Evolutionary conservation across 1,140 invertebrate genomes (phyloP).

Genomic region (Venustaconcha ellipsiformis): DNA sequence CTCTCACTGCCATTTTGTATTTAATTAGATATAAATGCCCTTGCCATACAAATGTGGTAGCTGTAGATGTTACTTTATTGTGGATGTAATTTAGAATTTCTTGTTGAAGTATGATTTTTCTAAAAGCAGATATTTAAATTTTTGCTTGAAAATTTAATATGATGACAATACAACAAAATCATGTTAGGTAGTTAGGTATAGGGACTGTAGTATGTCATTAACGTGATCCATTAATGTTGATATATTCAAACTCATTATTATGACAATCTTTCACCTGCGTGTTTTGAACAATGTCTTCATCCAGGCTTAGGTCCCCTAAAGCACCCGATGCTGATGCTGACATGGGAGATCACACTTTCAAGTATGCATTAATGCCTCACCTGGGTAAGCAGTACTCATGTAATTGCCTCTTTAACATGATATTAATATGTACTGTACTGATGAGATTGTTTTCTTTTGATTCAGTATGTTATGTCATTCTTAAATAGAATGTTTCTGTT

Average conservation of each 20-base stretch:
- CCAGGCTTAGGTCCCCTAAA: conserved; percentile 70
- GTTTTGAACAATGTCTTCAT: conserved; percentile 8
- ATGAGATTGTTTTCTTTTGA: background rate
- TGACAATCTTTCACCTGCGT: background rate
- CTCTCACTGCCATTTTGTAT: too few relatives aligned
- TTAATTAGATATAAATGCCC: too few relatives aligned
- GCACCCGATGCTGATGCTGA: conserved; percentile 71
- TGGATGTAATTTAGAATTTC: too few relatives aligned
- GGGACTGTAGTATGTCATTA: background rate
- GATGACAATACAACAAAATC: background rate
- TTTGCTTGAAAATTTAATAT: background rate
- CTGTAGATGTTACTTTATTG: too few relatives aligned
- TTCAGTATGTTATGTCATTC: background rate
- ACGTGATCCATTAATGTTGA: background rate
- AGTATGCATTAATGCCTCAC: conserved; percentile 73
- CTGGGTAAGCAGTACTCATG: conserved; percentile 56
- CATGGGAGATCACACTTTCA: conserved; percentile 71
- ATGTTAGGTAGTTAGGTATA: background rate
- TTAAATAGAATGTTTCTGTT: background rate
- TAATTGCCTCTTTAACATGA: background rate
- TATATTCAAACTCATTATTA: background rate
- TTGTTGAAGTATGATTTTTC: background rate
- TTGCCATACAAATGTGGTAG: too few relatives aligned
- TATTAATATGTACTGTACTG: background rate
- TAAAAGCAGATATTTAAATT: background rate